Conservation (phyloP, 1,140 invertebrate species). For the Myzus persicae region DNA sequence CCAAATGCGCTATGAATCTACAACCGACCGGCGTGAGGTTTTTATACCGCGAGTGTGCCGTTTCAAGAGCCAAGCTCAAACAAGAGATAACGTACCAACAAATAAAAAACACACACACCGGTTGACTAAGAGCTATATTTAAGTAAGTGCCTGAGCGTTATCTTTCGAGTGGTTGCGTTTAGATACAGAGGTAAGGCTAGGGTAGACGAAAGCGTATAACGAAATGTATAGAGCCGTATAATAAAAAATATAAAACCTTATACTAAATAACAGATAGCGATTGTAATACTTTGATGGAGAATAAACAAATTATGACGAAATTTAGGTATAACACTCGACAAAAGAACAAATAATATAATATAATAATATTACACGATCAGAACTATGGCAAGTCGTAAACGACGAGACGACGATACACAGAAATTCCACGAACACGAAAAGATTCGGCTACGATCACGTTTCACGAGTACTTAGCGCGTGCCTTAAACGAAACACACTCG, state of each 20-base stretch:
- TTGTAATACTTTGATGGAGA: neutral
- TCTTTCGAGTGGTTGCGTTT: conserved; percentile 14
- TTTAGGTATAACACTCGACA: neutral
- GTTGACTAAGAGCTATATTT: conserved; percentile 5
- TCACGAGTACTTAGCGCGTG: neutral
- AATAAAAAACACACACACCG: conserved; percentile 22
- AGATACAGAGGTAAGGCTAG: neutral
- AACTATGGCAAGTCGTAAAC: neutral
- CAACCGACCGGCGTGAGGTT: neutral
- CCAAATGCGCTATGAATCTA: neutral
- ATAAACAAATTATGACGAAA: conserved; percentile 41
- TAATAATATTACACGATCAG: neutral
- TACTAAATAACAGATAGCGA: neutral
- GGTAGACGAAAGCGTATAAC: neutral
- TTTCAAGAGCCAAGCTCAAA: conserved; percentile 39
- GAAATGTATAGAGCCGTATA: neutral
- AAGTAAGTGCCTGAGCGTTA: conserved; percentile 29
- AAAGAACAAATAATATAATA: neutral
- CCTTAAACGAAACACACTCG: neutral
- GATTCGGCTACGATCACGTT: neutral
- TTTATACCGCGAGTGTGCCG: neutral
- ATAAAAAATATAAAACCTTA: conserved; percentile 24
- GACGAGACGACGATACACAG: neutral
- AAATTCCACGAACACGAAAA: neutral
- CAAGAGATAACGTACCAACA: conserved; percentile 34